Evolutionary conservation across 2,113 vertebrate species (phyloP).

Genomic region (Tapirus terrestris): DNA sequence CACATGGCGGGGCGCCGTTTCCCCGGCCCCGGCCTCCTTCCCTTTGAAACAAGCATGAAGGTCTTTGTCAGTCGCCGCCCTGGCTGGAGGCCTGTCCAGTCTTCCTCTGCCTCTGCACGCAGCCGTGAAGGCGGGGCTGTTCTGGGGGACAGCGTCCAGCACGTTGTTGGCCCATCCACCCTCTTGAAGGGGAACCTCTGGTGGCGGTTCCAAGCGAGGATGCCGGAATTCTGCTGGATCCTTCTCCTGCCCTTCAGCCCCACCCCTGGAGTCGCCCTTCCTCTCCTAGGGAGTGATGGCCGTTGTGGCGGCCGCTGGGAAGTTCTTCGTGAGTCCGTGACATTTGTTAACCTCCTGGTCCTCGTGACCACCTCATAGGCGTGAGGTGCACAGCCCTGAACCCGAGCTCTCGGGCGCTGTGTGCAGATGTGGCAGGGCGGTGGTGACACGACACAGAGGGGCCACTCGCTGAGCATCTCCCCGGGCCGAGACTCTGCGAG

Average conservation of each 20-base stretch:
- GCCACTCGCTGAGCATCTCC: fast-evolving
- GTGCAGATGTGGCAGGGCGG: fast-evolving
- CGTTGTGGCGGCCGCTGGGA: fast-evolving
- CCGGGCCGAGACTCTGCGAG: fast-evolving
- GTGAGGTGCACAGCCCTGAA: background rate
- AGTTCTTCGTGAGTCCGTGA: fast-evolving
- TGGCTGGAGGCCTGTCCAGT: background rate
- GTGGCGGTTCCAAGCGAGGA: fast-evolving
- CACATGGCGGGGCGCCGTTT: fast-evolving
- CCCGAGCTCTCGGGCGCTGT: fast-evolving
- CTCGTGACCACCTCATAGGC: fast-evolving
- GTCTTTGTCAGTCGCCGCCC: background rate
- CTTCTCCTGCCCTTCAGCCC: fast-evolving
- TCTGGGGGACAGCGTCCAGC: fast-evolving
- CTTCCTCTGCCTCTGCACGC: fast-evolving
- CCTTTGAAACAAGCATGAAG: background rate
- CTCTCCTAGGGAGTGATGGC: fast-evolving
- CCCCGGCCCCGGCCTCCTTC: fast-evolving
- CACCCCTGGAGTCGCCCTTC: background rate
- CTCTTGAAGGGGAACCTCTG: no score
- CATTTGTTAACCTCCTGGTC: background rate
- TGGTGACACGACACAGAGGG: fast-evolving
- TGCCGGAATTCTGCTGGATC: fast-evolving
- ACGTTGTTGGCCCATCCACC: fast-evolving
- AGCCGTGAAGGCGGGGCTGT: fast-evolving